Evolutionary conservation across 2,888 invertebrate genomes (phyloP), one percentile per base, ranked within the genome.

Genomic region (Latrodectus elegans): DNA sequence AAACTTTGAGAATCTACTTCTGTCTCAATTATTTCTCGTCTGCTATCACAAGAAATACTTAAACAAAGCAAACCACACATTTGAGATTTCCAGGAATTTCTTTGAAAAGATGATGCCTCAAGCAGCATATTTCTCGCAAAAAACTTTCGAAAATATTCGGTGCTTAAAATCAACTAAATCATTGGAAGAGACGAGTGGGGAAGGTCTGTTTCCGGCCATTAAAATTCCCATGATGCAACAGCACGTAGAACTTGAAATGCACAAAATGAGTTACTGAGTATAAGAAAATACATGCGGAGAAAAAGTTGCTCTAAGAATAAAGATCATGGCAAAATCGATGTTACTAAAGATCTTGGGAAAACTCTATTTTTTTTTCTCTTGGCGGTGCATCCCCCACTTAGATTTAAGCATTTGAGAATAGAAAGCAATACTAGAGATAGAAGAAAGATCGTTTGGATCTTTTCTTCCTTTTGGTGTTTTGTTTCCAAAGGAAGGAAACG

Each of bases 321-420:
- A 81, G 81, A 81, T 81, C 81, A 74, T 74, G 55, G 81, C n/a
- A 81, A 81, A 81, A 81, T 81, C 81, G 81, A 81, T 81, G 81
- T 74, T 73, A 74, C 81, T 81, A 81, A 81, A 81, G 81, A 81
- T 81, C 81, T 67, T 67, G 53, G 73, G 65, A 52, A 67, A 78
- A 38, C 52, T 68, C 9, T 53, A 49, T 65, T 11, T 22, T 65
- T 11, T 22, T 55, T 15, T 26, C 11, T 12, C 15, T 26, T 26
- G 49, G 49, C 12, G n/a, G 67, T 68, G 10, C 8, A 14, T 64
- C 73, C 17, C n/a, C 26, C 26, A 53, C 22, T 68, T 15, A 51
- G 65, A 68, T 49, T 49, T 72, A 15, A n/a, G 67, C n/a, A 67
- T 74, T 52, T 10, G 51, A 72, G 55, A 52, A 26, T 53, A 17